These are phyloP conservation scores for Anastatus disparis DNA, from an alignment of 1,140 invertebrate species.

Conservation along the genomic window DNA sequence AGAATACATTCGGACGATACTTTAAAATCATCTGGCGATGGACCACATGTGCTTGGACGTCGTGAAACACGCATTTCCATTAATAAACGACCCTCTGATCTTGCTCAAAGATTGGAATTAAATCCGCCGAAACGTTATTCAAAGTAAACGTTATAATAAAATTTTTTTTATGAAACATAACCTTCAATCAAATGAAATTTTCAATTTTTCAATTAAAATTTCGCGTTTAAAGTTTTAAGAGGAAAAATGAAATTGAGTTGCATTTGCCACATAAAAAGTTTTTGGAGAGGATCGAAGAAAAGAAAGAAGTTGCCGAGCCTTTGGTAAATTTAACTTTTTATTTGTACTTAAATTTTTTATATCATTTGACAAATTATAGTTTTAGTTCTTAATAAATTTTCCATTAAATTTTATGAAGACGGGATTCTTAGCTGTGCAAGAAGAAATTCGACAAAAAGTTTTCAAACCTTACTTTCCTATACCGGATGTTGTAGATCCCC, in stretches of 20 bases:
- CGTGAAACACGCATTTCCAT: background rate
- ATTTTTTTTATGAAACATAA: background rate
- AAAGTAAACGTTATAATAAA: background rate
- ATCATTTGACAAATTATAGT: no score
- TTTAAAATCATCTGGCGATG: background rate
- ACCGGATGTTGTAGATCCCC: conserved; percentile 1
- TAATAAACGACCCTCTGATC: background rate
- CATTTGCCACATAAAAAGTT: conserved; percentile 70
- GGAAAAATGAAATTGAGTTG: conserved; percentile 64
- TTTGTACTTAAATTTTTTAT: no score
- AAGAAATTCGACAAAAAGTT: conserved; percentile 40
- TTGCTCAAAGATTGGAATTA: background rate
- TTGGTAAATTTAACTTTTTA: conserved; percentile 67
- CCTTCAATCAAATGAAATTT: no score
- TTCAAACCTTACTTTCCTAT: conserved; percentile 29
- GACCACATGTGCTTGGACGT: background rate
- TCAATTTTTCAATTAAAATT: no score
- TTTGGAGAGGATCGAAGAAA: conserved; percentile 69
- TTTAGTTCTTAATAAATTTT: no score
- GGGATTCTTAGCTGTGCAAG: conserved; percentile 48
- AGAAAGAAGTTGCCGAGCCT: conserved; percentile 66
- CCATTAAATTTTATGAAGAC: no score
- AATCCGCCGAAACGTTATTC: background rate
- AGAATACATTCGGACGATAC: no score
- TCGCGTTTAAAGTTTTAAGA: conserved; percentile 26